Percentiles rank a stretch among this genome's conserved stretches.
Conservation (phyloP, 1,140 invertebrate genomes). For the Piezodorus guildinii region DNA sequence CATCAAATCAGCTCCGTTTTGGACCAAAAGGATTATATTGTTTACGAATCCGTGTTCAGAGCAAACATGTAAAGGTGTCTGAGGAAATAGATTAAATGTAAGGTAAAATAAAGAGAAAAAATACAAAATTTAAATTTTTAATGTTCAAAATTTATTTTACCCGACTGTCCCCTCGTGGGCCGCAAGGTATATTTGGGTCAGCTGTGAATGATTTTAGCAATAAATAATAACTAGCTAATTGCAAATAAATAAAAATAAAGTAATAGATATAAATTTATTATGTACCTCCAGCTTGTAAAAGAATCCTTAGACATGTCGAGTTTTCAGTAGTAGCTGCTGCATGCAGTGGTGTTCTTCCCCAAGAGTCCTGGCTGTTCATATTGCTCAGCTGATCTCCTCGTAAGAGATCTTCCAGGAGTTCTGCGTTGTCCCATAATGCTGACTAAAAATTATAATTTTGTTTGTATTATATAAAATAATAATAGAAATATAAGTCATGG, state of each 20-base stretch:
- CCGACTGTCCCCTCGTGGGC: constrained; percentile 46
- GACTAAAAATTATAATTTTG: constrained; percentile 43
- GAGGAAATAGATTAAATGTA: constrained; percentile 31
- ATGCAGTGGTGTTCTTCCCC: constrained; percentile 69
- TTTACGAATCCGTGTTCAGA: constrained; percentile 63
- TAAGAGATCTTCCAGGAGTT: constrained; percentile 71
- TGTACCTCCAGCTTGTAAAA: constrained; percentile 55
- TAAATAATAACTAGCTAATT: background rate
- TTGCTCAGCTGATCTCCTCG: constrained; percentile 54
- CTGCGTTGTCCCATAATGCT: constrained; percentile 82
- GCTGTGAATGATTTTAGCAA: constrained; percentile 34
- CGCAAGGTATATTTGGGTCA: constrained; percentile 56
- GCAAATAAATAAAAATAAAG: background rate
- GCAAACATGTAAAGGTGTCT: constrained; percentile 70
- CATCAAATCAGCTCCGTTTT: constrained; percentile 52
- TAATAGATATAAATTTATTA: constrained; percentile 13
- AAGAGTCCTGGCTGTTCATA: constrained; percentile 63
- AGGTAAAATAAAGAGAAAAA: constrained; percentile 5
- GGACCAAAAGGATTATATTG: constrained; percentile 55
- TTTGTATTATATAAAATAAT: too few relatives aligned
- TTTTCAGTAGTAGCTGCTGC: constrained; percentile 78
- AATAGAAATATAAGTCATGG: too few relatives aligned
- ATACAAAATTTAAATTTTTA: too few relatives aligned
- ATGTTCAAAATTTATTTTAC: constrained; percentile 30
- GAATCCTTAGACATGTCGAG: constrained; percentile 61